Base-by-base conservation (phyloP, 1,140 invertebrate genomes). In the Nasonia vitripennis region DNA sequence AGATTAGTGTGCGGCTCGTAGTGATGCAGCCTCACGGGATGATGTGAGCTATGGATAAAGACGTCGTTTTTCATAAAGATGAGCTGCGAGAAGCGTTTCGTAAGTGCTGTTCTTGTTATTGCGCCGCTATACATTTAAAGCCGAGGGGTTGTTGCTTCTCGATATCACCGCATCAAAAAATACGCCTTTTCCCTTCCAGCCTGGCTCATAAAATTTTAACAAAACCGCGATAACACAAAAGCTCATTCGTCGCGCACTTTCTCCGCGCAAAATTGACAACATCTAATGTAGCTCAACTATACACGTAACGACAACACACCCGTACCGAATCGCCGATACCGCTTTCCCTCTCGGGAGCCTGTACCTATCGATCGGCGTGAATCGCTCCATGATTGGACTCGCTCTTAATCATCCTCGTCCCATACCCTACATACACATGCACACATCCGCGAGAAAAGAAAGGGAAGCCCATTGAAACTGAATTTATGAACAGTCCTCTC, bases 61-160 rank as follows among this genome's bases (percentile, higher is more conserved):
- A 83, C 55, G 20, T 83, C 55, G 55, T 82, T 82, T 62, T 75
- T 74, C 17, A 55, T 51, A 51, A 78, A 51, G 68, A 55, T 31
- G 31, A 23, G 48, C 27, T 67, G 12, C 27, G 77, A 78, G 17
- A 62, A 62, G 55, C 17, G 1, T 62, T 62, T 62, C 55, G 55
- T n/a, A n/a, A 62, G 20, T 7, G 55, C 14, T 62, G 2, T 20
- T 17, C 27, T 62, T 62, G 17, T 20, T 51, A 51, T 51, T 51
- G 48, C 48, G 10, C 14, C 10, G 48, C 27, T 27, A 1, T 1
- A 51, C 10, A 11, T 17, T 17, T 12, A 51, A 51, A 12, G 2
- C 2, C 14, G 6, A 2, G 14, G 48, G 48, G 14, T 27, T 27
- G 27, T 1, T 27, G 10, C 6, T 45, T 9, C 6, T 45, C 41